phyloP scores from a whole-genome alignment of 1,140 invertebrate species.

The Pseudomyrmex dendroicus region DNA sequence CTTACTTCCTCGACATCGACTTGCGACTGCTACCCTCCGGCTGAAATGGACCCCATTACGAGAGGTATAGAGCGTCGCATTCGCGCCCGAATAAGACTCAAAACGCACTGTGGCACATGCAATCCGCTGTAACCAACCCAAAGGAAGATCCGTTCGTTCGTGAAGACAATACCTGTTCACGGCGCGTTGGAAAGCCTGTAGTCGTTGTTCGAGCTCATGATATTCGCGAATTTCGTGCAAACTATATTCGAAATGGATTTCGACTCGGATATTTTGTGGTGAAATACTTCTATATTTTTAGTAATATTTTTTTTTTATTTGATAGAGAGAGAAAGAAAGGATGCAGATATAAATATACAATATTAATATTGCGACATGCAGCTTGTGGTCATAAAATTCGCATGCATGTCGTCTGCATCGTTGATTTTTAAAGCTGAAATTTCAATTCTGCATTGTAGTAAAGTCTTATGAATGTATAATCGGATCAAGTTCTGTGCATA shows the following conservation, averaged over 20 bases:
- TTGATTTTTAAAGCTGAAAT: constrained; percentile 16
- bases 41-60: constrained; percentile 58
- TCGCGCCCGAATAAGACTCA: constrained; percentile 9
- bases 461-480: constrained; percentile 24
- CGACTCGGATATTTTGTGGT: not conserved
- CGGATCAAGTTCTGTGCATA: constrained; percentile 2
- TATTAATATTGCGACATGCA: not conserved
- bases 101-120: constrained; percentile 5
- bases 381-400: not conserved
- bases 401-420: not conserved
- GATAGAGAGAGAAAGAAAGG: not conserved
- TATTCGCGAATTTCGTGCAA: not conserved
- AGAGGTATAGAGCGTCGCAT: constrained; percentile 18
- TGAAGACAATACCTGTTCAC: constrained; percentile 30
- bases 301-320: not conserved
- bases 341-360: not conserved
- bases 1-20: constrained; percentile 30
- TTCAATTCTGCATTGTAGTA: not conserved
- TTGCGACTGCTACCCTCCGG: constrained; percentile 23
- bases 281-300: not conserved
- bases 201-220: not conserved
- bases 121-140: constrained; percentile 13
- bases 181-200: not conserved
- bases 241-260: not conserved
- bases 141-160: constrained; percentile 27